Evolutionary conservation across 2,888 invertebrate genomes (phyloP).

Genomic region (Troides oblongomaculatus): DNA sequence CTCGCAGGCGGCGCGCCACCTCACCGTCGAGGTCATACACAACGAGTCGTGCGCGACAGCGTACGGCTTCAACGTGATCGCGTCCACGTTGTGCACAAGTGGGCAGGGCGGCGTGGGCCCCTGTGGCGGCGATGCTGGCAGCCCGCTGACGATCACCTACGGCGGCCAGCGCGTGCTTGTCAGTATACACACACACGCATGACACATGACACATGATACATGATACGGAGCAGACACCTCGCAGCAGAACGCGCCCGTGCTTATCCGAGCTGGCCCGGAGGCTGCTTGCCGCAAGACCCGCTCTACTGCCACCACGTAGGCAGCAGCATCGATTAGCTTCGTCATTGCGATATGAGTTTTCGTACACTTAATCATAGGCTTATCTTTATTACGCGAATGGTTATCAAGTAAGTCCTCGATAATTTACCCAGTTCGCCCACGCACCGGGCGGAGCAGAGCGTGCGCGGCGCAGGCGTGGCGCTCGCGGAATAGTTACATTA

Average conservation of each 20-base stretch:
- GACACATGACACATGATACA: too few relatives aligned
- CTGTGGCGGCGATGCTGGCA: slow-evolving; percentile 32
- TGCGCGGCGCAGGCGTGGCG: too few relatives aligned
- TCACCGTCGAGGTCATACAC: slow-evolving; percentile 43
- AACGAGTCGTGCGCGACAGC: slow-evolving; percentile 30
- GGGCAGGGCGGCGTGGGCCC: slow-evolving; percentile 25
- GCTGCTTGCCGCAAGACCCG: neutral
- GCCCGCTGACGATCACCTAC: slow-evolving; percentile 32
- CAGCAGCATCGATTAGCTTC: too few relatives aligned
- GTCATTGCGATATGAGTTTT: too few relatives aligned
- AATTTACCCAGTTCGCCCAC: too few relatives aligned
- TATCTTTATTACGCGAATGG: too few relatives aligned
- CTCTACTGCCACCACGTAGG: too few relatives aligned
- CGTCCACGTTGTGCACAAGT: slow-evolving; percentile 38
- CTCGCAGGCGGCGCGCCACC: slow-evolving; percentile 43
- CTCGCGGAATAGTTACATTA: too few relatives aligned
- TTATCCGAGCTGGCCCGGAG: neutral
- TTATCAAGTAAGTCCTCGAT: too few relatives aligned
- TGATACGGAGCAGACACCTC: neutral
- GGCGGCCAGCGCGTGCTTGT: slow-evolving; percentile 32
- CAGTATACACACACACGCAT: neutral
- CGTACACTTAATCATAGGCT: too few relatives aligned
- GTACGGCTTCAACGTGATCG: slow-evolving; percentile 27
- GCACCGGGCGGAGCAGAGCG: too few relatives aligned
- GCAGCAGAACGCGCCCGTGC: neutral